phyloP scores from a whole-genome alignment of 2,113 vertebrate species.

The Catharus fuscescens region DNA sequence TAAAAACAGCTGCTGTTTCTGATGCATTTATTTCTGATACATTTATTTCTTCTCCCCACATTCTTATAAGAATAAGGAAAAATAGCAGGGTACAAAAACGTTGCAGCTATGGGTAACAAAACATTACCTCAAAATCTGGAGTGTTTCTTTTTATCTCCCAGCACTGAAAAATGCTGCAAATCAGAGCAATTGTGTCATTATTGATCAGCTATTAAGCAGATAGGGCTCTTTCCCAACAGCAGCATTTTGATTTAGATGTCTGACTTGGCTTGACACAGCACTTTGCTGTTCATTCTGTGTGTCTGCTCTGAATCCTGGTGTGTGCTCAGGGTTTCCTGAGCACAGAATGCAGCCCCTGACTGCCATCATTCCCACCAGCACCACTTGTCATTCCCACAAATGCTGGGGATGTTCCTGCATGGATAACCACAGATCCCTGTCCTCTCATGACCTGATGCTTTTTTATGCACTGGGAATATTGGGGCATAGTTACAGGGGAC shows the following conservation, averaged over 20 bases:
- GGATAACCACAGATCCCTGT: not conserved
- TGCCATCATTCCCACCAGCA: not conserved
- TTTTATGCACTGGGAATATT: not conserved
- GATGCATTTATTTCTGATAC: not conserved
- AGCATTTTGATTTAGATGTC: not conserved
- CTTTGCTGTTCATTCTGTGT: not conserved
- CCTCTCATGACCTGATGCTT: not conserved
- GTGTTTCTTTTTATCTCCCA: not conserved
- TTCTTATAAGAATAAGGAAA: not conserved
- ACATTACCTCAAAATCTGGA: not conserved
- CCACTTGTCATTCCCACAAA: not conserved
- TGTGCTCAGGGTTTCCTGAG: not conserved
- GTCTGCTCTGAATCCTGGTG: not conserved
- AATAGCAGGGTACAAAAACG: rapidly evolving
- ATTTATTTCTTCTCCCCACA: not conserved
- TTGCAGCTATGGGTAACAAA: not conserved
- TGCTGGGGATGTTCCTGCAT: rapidly evolving
- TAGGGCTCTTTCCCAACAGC: not conserved
- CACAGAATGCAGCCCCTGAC: not conserved
- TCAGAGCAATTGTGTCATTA: not conserved
- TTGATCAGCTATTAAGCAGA: not conserved
- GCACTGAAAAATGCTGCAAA: not conserved
- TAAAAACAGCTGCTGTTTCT: not conserved
- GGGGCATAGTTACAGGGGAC: not conserved
- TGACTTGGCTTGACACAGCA: not conserved